These are phyloP conservation scores for Cryptocheilus praepositus DNA, from an alignment of 2,888 invertebrate species.

Conservation along the genomic window DNA sequence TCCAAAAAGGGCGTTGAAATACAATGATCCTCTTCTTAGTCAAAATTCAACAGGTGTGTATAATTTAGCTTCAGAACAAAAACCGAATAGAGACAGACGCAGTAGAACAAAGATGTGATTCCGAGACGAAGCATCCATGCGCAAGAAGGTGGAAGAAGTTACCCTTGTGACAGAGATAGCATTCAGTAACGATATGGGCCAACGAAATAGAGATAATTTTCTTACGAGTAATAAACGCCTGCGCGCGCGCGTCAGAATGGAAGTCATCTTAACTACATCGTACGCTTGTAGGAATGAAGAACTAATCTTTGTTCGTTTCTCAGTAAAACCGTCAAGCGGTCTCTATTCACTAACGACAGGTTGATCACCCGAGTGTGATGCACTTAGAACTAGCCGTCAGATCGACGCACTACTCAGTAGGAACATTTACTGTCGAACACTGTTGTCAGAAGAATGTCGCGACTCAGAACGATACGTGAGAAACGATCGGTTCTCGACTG, in stretches of 20 bases:
- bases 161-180: constrained; percentile 13
- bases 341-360: too few relatives aligned
- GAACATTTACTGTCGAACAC: too few relatives aligned
- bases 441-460: too few relatives aligned
- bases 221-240: constrained; percentile 23
- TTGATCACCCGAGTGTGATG: too few relatives aligned
- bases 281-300: too few relatives aligned
- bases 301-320: not conserved
- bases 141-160: constrained; percentile 44
- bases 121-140: constrained; percentile 53
- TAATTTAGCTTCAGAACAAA: constrained; percentile 1
- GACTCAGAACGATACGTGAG: too few relatives aligned
- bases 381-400: too few relatives aligned
- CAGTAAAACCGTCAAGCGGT: not conserved
- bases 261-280: not conserved
- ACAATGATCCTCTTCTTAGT: too few relatives aligned
- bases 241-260: constrained; percentile 2
- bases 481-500: too few relatives aligned
- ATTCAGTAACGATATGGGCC: constrained; percentile 39
- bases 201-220: constrained; percentile 55
- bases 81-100: constrained; percentile 26
- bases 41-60: too few relatives aligned
- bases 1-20: too few relatives aligned
- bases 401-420: too few relatives aligned
- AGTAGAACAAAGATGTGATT: constrained; percentile 44